phyloP scores from a whole-genome alignment of 2,888 invertebrate species.

The Epinotia brunnichana region DNA sequence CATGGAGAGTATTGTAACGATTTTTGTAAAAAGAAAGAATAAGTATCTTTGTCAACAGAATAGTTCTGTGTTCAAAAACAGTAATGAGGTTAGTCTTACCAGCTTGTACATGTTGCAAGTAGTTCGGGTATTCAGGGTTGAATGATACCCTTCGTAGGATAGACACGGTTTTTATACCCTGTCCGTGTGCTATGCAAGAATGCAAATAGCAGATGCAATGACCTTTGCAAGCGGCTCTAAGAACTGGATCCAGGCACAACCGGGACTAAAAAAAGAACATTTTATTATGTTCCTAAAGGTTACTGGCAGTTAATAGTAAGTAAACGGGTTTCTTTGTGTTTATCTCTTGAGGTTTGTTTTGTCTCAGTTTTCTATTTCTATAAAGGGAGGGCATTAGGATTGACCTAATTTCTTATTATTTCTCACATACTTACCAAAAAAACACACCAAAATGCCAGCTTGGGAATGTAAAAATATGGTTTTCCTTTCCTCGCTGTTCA shows the following conservation, averaged over 20 bases:
- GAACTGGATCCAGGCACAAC: constrained; percentile 38
- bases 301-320: constrained; percentile 24
- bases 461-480: neutral
- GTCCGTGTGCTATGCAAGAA: constrained; percentile 41
- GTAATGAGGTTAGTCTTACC: constrained; percentile 54
- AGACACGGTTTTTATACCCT: constrained; percentile 57
- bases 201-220: constrained; percentile 54
- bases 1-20: too few species aligned
- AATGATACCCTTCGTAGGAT: constrained; percentile 60
- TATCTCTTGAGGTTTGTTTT: neutral
- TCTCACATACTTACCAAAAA: too few species aligned
- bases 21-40: too few species aligned
- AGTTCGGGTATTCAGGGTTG: constrained; percentile 55
- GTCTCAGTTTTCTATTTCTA: neutral
- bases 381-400: neutral
- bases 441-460: neutral
- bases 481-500: neutral
- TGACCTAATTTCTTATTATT: neutral
- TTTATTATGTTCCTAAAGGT: constrained; percentile 43
- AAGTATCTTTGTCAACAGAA: neutral
- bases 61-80: neutral
- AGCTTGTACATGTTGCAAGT: constrained; percentile 61
- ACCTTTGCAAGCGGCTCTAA: constrained; percentile 54
- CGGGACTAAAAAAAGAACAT: constrained; percentile 40
- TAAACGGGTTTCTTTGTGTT: constrained; percentile 33